Conservation (phyloP, 1,140 invertebrate species). For the Adoxophyes honmai region DNA sequence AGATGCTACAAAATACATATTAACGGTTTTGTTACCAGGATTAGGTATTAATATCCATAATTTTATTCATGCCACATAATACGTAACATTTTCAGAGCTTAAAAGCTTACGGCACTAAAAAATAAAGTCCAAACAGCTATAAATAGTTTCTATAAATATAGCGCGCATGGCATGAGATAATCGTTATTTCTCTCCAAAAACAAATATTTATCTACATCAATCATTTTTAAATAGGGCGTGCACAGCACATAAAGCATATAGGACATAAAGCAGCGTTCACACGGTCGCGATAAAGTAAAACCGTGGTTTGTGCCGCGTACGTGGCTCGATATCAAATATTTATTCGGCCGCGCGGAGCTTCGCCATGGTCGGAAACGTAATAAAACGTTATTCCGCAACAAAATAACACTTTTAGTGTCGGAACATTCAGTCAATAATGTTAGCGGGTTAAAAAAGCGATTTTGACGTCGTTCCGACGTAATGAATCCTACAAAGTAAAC, state of each 20-base stretch:
- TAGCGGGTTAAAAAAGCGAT: conserved; percentile 14
- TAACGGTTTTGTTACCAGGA: too few species aligned
- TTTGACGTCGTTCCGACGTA: too few species aligned
- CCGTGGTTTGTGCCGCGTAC: conserved; percentile 33
- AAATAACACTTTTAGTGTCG: conserved; percentile 41
- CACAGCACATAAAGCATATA: background rate
- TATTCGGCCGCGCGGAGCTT: conserved; percentile 31
- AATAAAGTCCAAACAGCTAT: too few species aligned
- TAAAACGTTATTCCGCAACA: conserved; percentile 40
- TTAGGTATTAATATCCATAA: too few species aligned
- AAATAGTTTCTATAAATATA: too few species aligned
- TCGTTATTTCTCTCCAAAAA: background rate
- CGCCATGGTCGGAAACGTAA: conserved; percentile 31
- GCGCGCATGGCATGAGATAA: too few species aligned
- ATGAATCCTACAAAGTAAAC: too few species aligned
- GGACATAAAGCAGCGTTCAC: conserved; percentile 32
- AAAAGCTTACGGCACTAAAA: too few species aligned
- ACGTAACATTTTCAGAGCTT: too few species aligned
- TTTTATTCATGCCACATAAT: too few species aligned
- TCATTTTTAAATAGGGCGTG: background rate
- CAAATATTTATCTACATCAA: background rate
- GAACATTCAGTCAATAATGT: conserved; percentile 26
- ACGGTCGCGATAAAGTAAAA: conserved; percentile 38
- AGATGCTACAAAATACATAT: too few species aligned
- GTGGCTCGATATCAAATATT: conserved; percentile 52